Base-by-base conservation (phyloP, 2,113 vertebrate genomes). In the Oreochromis spilurus region DNA sequence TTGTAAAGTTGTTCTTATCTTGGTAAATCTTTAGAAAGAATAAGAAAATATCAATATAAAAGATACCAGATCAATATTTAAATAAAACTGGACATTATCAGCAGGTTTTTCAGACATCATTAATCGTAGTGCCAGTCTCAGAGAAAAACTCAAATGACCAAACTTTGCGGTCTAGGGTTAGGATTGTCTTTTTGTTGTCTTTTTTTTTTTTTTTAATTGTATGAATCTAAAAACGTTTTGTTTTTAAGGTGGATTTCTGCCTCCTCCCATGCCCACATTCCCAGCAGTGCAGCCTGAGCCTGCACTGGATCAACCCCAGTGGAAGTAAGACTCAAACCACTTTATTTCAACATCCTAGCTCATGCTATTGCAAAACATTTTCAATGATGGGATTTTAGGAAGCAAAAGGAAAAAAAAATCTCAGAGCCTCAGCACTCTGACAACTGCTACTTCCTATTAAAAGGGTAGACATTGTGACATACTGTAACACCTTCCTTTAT, bases 241-340 rank as follows among this genome's bases (percentile, higher is more conserved):
- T 87, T 40, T 52, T 84, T 12, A 31, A 96, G 95, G 95, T 89
- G 96, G 95, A 87, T 96, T 88, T 87, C 81, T 96, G 26, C 96
- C 96, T 1, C 95, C 96, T 70, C 96, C 96, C 1, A 92, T 94
- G 88, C 94, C 96, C 78, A 26, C 87, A 31, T 60, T 50, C 10
- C 95, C 95, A 19, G 83, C 50, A 36, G 95, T 86, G 11, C 91
- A 90, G 60, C 95, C 94, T 26, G 54, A 89, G 21, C 90, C 92
- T 57, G 87, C 75, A 52, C 84, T 91, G 3, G 43, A 87, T 26
- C 92, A 91, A 19, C 89, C 91, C 7, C 50, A 94, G 1, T 96
- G 96, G 96, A 96, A 90, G 96, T 96, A 94, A 92, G 91, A 7
- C 19, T 65, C 4, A 14, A 62, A 79, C 16, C 12, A 13, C 26